Evolutionary conservation across 2,797 vertebrate species (phyloP).

Genomic region (Trachurus trachurus): DNA sequence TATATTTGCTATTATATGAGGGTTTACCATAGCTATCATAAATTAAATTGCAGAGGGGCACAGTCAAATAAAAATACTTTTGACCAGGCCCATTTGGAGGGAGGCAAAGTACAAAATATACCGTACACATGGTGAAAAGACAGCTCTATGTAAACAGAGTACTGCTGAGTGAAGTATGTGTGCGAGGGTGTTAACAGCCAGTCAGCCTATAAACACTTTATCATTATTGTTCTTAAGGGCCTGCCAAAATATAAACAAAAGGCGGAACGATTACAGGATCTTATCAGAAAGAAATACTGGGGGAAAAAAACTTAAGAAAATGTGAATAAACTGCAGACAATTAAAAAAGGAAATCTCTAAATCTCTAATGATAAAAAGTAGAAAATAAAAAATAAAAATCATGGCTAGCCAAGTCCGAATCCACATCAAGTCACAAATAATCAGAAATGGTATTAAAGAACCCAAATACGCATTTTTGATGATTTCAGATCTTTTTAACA

Average conservation of each 20-base stretch:
- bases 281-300: constrained; percentile 19
- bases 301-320: neutral
- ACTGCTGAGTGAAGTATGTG: constrained; percentile 24
- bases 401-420: neutral
- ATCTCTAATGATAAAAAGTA: too few species aligned
- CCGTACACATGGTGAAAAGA: too few species aligned
- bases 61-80: constrained; percentile 48
- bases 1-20: constrained; percentile 8
- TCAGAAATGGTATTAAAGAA: neutral
- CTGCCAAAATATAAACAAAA: constrained; percentile 40
- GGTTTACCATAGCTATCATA: neutral
- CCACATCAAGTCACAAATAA: neutral
- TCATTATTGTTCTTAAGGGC: constrained; percentile 55
- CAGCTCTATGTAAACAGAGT: constrained; percentile 3
- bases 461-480: neutral
- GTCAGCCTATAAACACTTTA: constrained; percentile 66
- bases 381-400: neutral
- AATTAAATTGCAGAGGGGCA: constrained; percentile 14
- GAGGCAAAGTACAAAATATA: neutral
- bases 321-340: neutral
- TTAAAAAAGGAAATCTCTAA: too few species aligned
- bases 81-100: neutral
- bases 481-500: neutral
- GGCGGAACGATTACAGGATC: constrained; percentile 1
- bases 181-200: constrained; percentile 59